Evolutionary conservation across 1,140 invertebrate genomes (phyloP).

Genomic region (Callitettix versicolor): DNA sequence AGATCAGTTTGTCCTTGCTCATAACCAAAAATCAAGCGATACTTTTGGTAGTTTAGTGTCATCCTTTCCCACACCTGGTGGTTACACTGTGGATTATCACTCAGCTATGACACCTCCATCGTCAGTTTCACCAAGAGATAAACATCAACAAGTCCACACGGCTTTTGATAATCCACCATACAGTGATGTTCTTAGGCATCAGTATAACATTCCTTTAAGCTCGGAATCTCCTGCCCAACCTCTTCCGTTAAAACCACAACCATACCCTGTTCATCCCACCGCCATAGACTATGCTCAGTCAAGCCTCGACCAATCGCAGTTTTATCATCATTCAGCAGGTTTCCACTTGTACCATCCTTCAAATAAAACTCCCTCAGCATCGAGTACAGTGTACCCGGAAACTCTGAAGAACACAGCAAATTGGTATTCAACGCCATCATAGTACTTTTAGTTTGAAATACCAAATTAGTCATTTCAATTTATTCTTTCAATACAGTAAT

Average conservation of each 20-base stretch:
- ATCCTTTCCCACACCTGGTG: conserved; percentile 40
- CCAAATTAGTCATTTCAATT: conserved; percentile 2
- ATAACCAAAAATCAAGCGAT: conserved; percentile 40
- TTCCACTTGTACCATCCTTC: conserved; percentile 81
- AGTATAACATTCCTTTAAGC: conserved; percentile 34
- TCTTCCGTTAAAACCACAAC: conserved; percentile 80
- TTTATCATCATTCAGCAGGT: conserved; percentile 62
- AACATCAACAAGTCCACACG: conserved; percentile 49
- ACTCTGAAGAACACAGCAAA: conserved; percentile 42
- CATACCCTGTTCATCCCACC: conserved; percentile 50
- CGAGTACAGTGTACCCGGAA: conserved; percentile 36
- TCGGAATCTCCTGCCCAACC: conserved; percentile 52
- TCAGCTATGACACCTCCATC: conserved; percentile 92
- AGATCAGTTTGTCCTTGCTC: conserved; percentile 54
- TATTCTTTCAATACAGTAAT: background rate
- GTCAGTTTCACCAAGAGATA: conserved; percentile 85
- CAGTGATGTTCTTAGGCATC: conserved; percentile 42
- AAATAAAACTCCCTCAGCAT: conserved; percentile 46
- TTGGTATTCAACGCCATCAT: conserved; percentile 70
- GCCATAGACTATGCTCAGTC: conserved; percentile 43
- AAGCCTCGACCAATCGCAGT: conserved; percentile 65
- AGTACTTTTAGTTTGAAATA: conserved; percentile 31
- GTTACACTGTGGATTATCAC: conserved; percentile 69
- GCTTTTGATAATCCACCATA: conserved; percentile 33
- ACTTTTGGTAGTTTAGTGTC: conserved; percentile 48